These are phyloP conservation scores for Xerus rutilus DNA, from an alignment of 2,797 vertebrate genomes.

Conservation along the genomic window DNA sequence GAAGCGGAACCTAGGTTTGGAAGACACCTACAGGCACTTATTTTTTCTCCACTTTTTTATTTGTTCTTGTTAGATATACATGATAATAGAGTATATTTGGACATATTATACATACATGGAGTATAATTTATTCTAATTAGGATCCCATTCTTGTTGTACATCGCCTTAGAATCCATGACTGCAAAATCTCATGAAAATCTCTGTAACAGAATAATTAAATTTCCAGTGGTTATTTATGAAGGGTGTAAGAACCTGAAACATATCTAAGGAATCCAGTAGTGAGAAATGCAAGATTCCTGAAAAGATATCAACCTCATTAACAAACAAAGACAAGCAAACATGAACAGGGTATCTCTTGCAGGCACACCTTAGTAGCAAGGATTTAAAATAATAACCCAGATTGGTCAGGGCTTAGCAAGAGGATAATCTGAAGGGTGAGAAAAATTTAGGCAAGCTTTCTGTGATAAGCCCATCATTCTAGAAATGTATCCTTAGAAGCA, in stretches of 20 bases:
- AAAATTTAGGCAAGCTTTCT: not conserved
- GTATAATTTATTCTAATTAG: too few species aligned
- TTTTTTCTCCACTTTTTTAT: not conserved
- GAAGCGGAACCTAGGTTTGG: not conserved
- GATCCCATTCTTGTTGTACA: too few species aligned
- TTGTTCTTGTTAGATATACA: too few species aligned
- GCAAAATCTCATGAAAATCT: constrained; percentile 62
- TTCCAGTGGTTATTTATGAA: not conserved
- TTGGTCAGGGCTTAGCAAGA: not conserved
- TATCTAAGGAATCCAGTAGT: not conserved
- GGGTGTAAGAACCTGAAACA: not conserved
- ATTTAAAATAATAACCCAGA: not conserved
- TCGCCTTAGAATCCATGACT: not conserved
- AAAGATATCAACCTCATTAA: not conserved
- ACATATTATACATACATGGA: too few species aligned
- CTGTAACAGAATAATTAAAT: constrained; percentile 61
- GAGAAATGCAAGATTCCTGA: not conserved
- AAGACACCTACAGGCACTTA: not conserved
- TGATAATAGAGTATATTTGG: too few species aligned
- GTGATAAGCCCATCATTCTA: accelerated
- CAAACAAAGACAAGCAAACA: not conserved
- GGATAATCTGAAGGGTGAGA: not conserved
- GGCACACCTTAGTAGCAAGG: not conserved
- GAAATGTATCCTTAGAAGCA: not conserved
- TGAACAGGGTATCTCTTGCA: not conserved